Percentiles rank a stretch among this genome's conserved stretches.
Evolutionary conservation across 2,797 vertebrate species (phyloP).

Genomic region (Eulemur albifrons): DNA sequence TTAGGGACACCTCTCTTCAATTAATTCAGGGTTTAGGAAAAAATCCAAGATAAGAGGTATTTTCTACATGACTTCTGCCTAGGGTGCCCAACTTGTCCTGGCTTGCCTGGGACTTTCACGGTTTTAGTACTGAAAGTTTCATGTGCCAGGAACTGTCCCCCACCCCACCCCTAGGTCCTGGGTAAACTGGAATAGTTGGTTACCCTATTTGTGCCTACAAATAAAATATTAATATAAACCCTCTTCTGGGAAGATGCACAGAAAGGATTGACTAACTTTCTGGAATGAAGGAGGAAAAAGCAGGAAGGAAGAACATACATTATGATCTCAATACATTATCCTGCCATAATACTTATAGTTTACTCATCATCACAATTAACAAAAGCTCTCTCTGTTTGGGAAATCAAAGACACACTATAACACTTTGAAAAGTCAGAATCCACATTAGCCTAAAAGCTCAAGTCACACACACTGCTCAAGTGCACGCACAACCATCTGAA

Average conservation of each 20-base stretch:
- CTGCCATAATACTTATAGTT: background rate
- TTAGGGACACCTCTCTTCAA: background rate
- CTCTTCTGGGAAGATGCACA: background rate
- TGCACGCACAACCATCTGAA: constrained; percentile 26
- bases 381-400: background rate
- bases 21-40: constrained; percentile 36
- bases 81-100: background rate
- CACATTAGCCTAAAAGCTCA: constrained; percentile 54
- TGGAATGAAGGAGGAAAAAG: background rate
- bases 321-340: constrained; percentile 28
- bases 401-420: constrained; percentile 38
- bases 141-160: background rate
- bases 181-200: background rate
- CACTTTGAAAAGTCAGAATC: constrained; percentile 56
- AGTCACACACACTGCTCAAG: background rate
- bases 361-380: constrained; percentile 18
- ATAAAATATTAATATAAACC: constrained; percentile 14
- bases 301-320: background rate
- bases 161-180: background rate
- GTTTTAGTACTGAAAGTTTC: background rate
- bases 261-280: constrained; percentile 30
- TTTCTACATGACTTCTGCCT: background rate
- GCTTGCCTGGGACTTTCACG: constrained; percentile 23
- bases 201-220: background rate
- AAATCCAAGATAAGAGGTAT: background rate